Evolutionary conservation across 1,140 invertebrate genomes (phyloP).

Genomic region (Geopemphigus sp.): DNA sequence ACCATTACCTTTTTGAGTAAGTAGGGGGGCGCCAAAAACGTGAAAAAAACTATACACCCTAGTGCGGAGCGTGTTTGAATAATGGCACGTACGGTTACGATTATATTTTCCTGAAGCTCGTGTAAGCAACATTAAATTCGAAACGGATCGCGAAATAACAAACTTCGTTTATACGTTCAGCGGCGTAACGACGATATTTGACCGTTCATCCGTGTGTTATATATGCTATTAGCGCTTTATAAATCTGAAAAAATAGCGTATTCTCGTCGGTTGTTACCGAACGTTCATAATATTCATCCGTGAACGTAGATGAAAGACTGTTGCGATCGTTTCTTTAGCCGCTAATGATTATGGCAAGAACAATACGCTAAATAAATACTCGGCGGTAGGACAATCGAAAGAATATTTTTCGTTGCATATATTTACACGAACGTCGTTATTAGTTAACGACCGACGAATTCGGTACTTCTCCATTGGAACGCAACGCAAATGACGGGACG

Average conservation of each 20-base stretch:
- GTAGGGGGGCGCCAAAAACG: neutral
- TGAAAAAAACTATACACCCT: slow-evolving; percentile 1
- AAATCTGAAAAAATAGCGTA: neutral
- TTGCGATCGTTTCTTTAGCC: neutral
- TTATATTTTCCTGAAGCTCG: neutral
- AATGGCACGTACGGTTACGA: neutral
- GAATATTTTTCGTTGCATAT: neutral
- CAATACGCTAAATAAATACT: neutral
- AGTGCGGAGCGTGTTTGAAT: neutral
- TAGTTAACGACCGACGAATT: neutral
- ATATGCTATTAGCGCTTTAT: neutral
- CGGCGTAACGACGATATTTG: neutral
- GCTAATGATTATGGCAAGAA: neutral
- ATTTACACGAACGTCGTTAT: neutral
- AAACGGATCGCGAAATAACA: neutral
- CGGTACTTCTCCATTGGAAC: neutral
- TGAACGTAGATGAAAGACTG: no score
- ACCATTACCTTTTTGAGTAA: slow-evolving; percentile 18
- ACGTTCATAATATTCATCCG: no score
- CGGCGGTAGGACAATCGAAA: neutral
- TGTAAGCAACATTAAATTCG: slow-evolving; percentile 13
- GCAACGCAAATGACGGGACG: neutral
- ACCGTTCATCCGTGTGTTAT: neutral
- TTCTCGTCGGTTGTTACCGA: neutral
- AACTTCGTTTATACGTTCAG: neutral